Evolutionary conservation across 2,113 vertebrate genomes (phyloP).

Genomic region (Poeciliopsis occidentalis): DNA sequence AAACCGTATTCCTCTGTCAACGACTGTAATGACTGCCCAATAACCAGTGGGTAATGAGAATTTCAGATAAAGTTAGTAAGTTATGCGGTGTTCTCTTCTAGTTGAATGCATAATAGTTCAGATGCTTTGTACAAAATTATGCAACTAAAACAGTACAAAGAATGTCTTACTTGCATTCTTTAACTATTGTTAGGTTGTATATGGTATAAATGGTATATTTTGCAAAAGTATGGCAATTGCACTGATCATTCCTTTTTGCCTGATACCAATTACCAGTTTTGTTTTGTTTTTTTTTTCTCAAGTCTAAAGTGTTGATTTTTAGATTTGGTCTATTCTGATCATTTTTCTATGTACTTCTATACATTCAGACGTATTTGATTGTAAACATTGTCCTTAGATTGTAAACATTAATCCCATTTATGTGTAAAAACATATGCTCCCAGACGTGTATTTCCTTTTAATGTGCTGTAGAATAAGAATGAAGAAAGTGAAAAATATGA

Average conservation of each 20-base stretch:
- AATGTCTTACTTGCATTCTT: not conserved
- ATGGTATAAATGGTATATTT: not conserved
- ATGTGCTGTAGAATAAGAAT: not conserved
- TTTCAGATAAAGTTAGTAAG: not conserved
- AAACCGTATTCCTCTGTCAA: conserved; percentile 48
- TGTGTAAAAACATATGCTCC: not conserved
- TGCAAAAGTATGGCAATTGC: not conserved
- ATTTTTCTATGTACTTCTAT: not conserved
- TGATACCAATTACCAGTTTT: no score
- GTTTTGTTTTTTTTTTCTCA: not conserved
- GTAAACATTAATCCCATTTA: not conserved
- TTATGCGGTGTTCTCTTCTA: not conserved
- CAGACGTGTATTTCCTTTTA: not conserved
- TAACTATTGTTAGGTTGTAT: not conserved
- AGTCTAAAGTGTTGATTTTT: not conserved
- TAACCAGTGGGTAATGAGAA: not conserved
- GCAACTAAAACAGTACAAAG: not conserved
- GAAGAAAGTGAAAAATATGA: not conserved
- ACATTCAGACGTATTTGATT: not conserved
- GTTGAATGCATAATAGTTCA: not conserved
- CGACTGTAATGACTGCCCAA: not conserved
- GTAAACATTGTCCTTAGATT: no score
- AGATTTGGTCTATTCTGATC: not conserved
- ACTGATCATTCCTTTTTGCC: no score
- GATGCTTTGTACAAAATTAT: not conserved